These are phyloP conservation scores for Sorex fumeus DNA, from an alignment of 2,113 vertebrate species.

Conservation along the genomic window DNA sequence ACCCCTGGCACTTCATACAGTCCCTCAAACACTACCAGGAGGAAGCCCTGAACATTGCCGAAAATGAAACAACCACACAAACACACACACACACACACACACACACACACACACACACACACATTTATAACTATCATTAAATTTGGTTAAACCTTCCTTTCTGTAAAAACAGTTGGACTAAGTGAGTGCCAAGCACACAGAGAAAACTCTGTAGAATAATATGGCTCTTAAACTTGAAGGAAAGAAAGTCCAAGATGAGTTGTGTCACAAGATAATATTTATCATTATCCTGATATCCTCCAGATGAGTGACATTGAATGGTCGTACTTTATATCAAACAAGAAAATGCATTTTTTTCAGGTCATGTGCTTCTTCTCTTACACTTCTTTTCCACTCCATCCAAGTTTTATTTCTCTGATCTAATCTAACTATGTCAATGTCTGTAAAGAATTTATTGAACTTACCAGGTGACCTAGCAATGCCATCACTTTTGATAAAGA, in stretches of 20 bases:
- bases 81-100: too few relatives aligned
- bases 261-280: not conserved
- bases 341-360: constrained; percentile 4
- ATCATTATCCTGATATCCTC: not conserved
- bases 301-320: not conserved
- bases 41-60: too few relatives aligned
- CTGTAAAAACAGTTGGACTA: not conserved
- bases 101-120: too few relatives aligned
- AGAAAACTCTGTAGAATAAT: not conserved
- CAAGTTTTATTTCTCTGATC: constrained; percentile 18
- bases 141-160: constrained; percentile 6
- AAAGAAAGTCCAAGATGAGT: not conserved
- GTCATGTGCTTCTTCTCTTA: constrained; percentile 18
- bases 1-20: too few relatives aligned
- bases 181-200: not conserved
- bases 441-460: constrained; percentile 46
- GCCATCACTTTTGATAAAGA: not conserved
- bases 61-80: too few relatives aligned
- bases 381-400: constrained; percentile 30
- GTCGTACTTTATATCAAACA: not conserved
- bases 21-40: too few relatives aligned
- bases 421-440: constrained; percentile 30
- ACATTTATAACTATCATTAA: too few relatives aligned
- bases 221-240: not conserved
- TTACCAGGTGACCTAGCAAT: not conserved